Percentiles rank a stretch among this genome's conserved stretches.
Conservation (phyloP, 2,888 invertebrate genomes). For the Microctonus hyperodae region DNA sequence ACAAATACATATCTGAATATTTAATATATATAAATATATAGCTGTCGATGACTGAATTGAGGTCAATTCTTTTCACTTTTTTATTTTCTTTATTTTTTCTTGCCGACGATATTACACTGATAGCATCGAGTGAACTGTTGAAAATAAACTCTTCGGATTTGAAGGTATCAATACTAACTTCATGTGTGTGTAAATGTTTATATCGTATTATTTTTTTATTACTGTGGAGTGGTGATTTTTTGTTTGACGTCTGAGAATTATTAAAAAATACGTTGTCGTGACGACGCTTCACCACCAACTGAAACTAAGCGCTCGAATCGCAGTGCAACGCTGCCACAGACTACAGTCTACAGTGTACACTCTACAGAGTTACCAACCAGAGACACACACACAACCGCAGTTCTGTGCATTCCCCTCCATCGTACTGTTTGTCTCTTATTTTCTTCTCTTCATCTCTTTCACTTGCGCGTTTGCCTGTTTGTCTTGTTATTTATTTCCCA, state of each 20-base stretch:
- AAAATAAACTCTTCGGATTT: background rate
- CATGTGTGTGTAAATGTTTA: background rate
- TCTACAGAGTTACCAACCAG: too few species aligned
- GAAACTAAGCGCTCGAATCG: conserved; percentile 35
- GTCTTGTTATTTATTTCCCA: background rate
- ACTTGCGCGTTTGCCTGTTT: conserved; percentile 12
- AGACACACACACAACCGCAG: background rate
- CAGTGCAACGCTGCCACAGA: conserved; percentile 28
- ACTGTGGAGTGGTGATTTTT: background rate
- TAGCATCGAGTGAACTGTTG: background rate
- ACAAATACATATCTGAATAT: background rate
- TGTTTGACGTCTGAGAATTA: conserved; percentile 4
- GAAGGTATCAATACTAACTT: background rate
- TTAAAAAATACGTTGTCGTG: conserved; percentile 37
- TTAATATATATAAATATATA: background rate
- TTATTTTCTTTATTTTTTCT: background rate
- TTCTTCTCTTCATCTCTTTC: conserved; percentile 23
- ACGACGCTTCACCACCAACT: conserved; percentile 55
- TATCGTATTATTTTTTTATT: background rate
- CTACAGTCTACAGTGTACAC: too few species aligned
- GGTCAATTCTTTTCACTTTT: background rate
- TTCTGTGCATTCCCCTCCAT: conserved; percentile 29
- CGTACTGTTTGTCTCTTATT: conserved; percentile 16
- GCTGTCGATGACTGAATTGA: background rate
- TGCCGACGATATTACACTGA: background rate